Conservation (phyloP, 2,888 invertebrate species). For the Sialis lutaria region DNA sequence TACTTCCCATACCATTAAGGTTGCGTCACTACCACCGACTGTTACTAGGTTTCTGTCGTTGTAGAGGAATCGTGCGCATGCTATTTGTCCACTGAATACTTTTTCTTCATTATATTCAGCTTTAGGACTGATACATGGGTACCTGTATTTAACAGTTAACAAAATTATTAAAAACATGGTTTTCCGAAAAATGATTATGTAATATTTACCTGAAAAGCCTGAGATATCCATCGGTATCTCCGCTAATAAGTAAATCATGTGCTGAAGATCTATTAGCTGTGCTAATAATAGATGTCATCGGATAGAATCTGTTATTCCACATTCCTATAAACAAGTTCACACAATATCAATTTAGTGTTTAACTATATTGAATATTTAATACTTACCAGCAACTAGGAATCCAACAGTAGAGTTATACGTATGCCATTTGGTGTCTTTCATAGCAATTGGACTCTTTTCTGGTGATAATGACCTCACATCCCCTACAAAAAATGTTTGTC, state of each 20-base stretch:
- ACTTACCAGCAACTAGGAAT: slow-evolving; percentile 65
- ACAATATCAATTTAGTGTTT: slow-evolving; percentile 1
- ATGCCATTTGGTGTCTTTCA: slow-evolving; percentile 84
- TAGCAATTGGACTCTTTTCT: slow-evolving; percentile 73
- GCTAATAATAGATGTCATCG: slow-evolving; percentile 65
- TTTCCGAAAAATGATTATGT: background rate
- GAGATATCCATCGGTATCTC: slow-evolving; percentile 79
- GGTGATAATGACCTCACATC: slow-evolving; percentile 75
- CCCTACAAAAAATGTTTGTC: slow-evolving; percentile 36
- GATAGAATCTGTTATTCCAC: slow-evolving; percentile 82
- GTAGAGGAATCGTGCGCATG: slow-evolving; percentile 64
- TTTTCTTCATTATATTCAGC: slow-evolving; percentile 80
- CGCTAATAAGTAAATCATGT: slow-evolving; percentile 67
- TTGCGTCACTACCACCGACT: slow-evolving; percentile 75
- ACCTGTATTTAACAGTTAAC: slow-evolving; percentile 34
- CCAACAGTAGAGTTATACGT: slow-evolving; percentile 77
- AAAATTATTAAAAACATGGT: background rate
- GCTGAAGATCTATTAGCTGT: slow-evolving; percentile 68
- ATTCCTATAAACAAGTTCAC: slow-evolving; percentile 36
- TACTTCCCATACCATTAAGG: slow-evolving; percentile 81
- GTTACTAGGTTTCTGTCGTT: slow-evolving; percentile 75
- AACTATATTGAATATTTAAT: background rate
- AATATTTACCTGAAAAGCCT: slow-evolving; percentile 53
- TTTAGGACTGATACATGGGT: slow-evolving; percentile 71
- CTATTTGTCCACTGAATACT: slow-evolving; percentile 69